These are phyloP conservation scores for Saturnia japonica DNA, from an alignment of 2,888 invertebrate genomes.

Conservation along the genomic window DNA sequence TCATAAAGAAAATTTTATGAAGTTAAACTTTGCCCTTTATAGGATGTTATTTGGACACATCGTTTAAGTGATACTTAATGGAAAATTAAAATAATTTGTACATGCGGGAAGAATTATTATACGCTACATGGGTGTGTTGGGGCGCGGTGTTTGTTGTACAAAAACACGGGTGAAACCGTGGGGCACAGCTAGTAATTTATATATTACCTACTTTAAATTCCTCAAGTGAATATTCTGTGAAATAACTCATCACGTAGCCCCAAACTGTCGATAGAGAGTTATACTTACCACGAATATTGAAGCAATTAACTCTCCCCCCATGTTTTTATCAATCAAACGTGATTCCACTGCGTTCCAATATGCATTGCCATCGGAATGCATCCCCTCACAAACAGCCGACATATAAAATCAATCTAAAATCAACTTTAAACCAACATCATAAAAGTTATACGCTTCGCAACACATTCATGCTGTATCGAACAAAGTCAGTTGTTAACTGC, in stretches of 20 bases:
- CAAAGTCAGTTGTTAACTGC: not conserved
- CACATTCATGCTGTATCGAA: not conserved
- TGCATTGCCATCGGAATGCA: slow-evolving; percentile 49
- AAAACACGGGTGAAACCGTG: too few relatives aligned
- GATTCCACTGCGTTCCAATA: slow-evolving; percentile 39
- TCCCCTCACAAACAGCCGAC: slow-evolving; percentile 22
- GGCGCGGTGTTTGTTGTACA: too few relatives aligned
- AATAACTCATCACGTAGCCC: slow-evolving; percentile 7
- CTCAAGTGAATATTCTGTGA: slow-evolving; percentile 7
- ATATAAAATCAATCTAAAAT: slow-evolving; percentile 27
- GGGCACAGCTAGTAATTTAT: too few relatives aligned
- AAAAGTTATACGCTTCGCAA: slow-evolving; percentile 5
- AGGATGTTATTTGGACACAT: too few relatives aligned
- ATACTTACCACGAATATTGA: not conserved
- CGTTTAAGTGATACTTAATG: too few relatives aligned
- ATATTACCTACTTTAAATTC: not conserved
- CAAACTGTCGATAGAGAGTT: slow-evolving; percentile 15
- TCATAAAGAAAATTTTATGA: too few relatives aligned
- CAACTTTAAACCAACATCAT: slow-evolving; percentile 29
- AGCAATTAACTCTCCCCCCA: slow-evolving; percentile 41
- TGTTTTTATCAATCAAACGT: slow-evolving; percentile 67
- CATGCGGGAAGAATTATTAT: too few relatives aligned
- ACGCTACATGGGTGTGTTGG: too few relatives aligned
- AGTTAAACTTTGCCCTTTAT: too few relatives aligned
- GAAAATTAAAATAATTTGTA: too few relatives aligned